Percentiles rank a stretch among this genome's conserved stretches.
phyloP scores from a whole-genome alignment of 2,888 invertebrate species.

The Eurytoma californica region DNA sequence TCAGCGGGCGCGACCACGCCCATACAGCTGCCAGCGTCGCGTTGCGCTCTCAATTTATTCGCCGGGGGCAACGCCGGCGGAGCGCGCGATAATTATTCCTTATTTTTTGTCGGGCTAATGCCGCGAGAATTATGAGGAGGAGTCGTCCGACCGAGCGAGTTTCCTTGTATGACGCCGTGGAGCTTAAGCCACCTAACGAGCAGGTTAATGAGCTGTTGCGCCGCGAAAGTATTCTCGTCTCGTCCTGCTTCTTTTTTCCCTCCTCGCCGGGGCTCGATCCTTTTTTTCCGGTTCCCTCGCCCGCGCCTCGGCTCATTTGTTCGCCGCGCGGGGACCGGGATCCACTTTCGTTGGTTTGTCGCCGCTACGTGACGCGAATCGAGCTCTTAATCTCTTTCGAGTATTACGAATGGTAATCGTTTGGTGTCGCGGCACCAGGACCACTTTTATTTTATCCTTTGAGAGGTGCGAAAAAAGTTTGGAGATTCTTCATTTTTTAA shows the following conservation, averaged over 20 bases:
- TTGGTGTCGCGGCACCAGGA: too few relatives aligned
- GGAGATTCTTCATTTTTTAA: too few relatives aligned
- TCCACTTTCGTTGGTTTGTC: constrained; percentile 1
- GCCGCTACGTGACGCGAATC: not conserved
- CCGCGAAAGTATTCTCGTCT: constrained; percentile 18
- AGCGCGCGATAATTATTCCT: constrained; percentile 36
- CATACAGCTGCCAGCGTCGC: too few relatives aligned
- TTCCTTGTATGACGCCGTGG: not conserved
- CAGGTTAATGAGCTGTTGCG: constrained; percentile 33
- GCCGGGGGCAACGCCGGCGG: not conserved
- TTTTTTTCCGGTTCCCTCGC: not conserved
- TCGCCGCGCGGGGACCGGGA: not conserved
- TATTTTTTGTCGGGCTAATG: constrained; percentile 36
- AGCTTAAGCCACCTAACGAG: constrained; percentile 26
- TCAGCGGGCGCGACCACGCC: not conserved
- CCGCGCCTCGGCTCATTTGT: not conserved
- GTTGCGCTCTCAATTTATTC: constrained; percentile 2
- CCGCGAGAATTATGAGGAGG: constrained; percentile 3
- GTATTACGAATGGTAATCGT: too few relatives aligned
- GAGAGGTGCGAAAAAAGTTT: too few relatives aligned
- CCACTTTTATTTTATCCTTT: too few relatives aligned
- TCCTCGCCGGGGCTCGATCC: not conserved
- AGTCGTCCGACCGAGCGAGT: not conserved
- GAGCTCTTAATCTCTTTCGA: not conserved
- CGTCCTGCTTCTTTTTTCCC: not conserved